phyloP scores from a whole-genome alignment of 1,140 invertebrate species.

The Galleria mellonella region DNA sequence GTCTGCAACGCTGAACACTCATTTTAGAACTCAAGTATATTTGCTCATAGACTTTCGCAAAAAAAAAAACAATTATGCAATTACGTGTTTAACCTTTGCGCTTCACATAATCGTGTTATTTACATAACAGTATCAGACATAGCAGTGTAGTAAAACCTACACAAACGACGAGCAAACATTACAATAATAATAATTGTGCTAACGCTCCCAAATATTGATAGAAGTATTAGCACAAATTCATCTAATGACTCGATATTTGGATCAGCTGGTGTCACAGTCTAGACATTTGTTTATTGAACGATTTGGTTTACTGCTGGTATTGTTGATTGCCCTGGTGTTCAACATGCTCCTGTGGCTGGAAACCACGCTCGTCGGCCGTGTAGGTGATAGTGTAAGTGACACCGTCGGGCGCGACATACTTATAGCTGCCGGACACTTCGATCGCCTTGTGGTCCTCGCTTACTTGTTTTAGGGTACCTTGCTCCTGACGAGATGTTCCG shows the following conservation, averaged over 20 bases:
- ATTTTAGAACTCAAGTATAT: too few species aligned
- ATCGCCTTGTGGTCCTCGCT: conserved; percentile 49
- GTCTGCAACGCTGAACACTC: too few species aligned
- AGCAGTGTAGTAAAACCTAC: conserved; percentile 31
- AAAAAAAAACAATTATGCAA: too few species aligned
- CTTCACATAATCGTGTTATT: not conserved
- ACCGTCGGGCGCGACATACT: conserved; percentile 74
- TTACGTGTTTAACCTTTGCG: too few species aligned
- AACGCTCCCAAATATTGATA: not conserved
- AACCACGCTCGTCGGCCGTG: conserved; percentile 75
- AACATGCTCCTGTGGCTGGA: conserved; percentile 56
- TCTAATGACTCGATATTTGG: too few species aligned
- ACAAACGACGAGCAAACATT: conserved; percentile 12
- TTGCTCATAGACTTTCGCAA: too few species aligned
- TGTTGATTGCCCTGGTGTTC: conserved; percentile 37
- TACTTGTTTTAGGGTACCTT: conserved; percentile 51
- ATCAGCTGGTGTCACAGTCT: too few species aligned
- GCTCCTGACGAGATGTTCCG: conserved; percentile 56
- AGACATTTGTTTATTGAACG: too few species aligned
- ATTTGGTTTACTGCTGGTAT: not conserved
- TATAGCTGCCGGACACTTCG: conserved; percentile 72
- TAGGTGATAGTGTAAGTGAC: conserved; percentile 75
- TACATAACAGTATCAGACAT: not conserved
- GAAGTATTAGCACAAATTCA: too few species aligned
- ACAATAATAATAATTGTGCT: not conserved